A percentile compares a stretch with the other conserved stretches of the same genome.
These are phyloP conservation scores for Patella caerulea DNA, from an alignment of 2,888 invertebrate species.

Conservation along the genomic window DNA sequence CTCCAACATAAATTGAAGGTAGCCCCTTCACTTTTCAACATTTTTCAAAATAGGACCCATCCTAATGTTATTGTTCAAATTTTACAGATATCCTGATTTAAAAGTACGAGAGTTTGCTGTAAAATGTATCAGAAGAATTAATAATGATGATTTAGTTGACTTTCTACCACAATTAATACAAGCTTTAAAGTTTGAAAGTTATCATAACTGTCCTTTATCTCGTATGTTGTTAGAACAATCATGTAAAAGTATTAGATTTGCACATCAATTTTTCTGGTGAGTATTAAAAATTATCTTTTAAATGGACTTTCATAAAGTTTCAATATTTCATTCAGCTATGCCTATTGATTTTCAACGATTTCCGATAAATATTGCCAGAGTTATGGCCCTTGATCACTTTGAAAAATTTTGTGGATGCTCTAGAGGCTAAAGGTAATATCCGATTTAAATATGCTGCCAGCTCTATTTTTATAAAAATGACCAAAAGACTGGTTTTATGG, in stretches of 20 bases:
- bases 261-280: constrained; percentile 94
- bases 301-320: too few relatives aligned
- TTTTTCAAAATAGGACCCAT: background rate
- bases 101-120: constrained; percentile 90
- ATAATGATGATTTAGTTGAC: constrained; percentile 90
- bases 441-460: background rate
- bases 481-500: background rate
- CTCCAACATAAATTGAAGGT: too few relatives aligned
- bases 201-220: constrained; percentile 89
- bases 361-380: too few relatives aligned
- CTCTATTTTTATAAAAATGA: too few relatives aligned
- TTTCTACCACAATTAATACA: constrained; percentile 91
- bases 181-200: constrained; percentile 82
- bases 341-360: too few relatives aligned
- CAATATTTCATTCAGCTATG: too few relatives aligned
- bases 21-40: too few relatives aligned
- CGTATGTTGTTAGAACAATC: constrained; percentile 86
- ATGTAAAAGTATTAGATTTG: constrained; percentile 88
- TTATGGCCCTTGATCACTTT: too few relatives aligned
- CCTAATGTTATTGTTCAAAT: background rate
- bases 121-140: constrained; percentile 83
- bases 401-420: too few relatives aligned
- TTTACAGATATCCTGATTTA: constrained; percentile 88
- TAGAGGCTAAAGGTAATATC: too few relatives aligned
- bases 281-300: constrained; percentile 21